Percentiles rank a stretch among this genome's conserved stretches.
Evolutionary conservation across 2,797 vertebrate species (phyloP).

Genomic region (Eulemur coronatus): DNA sequence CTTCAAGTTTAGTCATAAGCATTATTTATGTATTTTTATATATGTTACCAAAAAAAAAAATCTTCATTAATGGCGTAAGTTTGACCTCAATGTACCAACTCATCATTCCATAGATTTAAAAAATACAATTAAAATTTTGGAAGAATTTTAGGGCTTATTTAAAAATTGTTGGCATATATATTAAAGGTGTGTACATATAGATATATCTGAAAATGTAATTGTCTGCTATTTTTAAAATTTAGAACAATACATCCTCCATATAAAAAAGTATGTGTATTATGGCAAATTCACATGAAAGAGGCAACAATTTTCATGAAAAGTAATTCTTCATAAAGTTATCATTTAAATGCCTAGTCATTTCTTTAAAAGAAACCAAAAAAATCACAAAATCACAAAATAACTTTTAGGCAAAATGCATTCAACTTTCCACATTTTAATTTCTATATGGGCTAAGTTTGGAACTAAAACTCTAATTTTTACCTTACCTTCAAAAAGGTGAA

Average conservation of each 20-base stretch:
- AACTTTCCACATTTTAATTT: constrained; percentile 30
- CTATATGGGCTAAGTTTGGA: background rate
- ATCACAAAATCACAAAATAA: background rate
- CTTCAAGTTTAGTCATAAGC: constrained; percentile 79
- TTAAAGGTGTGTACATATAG: background rate
- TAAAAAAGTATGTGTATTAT: background rate
- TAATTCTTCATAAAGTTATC: background rate
- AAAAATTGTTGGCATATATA: background rate
- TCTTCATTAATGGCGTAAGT: constrained; percentile 64
- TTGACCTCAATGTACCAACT: constrained; percentile 58
- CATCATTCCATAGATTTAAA: constrained; percentile 23
- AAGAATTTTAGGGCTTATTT: constrained; percentile 47
- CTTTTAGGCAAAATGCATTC: background rate
- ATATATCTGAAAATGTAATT: background rate
- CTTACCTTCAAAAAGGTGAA: background rate
- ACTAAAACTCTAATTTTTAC: constrained; percentile 12
- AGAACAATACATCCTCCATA: background rate
- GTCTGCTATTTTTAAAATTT: background rate
- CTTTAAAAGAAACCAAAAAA: constrained; percentile 21
- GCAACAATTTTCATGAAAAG: background rate
- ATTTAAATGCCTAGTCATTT: constrained; percentile 5
- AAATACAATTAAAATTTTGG: constrained; percentile 31
- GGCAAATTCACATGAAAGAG: background rate
- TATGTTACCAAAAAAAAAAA: constrained; percentile 43
- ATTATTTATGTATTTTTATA: constrained; percentile 2